Evolutionary conservation across 2,888 invertebrate species (phyloP), one percentile per base, ranked within the genome.

Genomic region (Lithosia quadra): DNA sequence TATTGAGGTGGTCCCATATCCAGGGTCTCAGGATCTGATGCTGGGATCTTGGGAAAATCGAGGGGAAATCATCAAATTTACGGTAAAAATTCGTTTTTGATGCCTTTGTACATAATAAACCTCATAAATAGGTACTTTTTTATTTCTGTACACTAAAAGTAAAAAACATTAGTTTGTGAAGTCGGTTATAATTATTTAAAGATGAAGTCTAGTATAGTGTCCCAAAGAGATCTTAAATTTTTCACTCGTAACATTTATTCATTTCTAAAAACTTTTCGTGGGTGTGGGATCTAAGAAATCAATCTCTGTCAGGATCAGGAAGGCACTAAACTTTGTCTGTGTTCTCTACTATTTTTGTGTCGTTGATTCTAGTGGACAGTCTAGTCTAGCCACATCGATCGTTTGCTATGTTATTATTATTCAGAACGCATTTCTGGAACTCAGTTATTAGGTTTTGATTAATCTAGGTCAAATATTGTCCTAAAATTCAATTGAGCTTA

Each of bases 381-480:
- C 39, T 39, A 43, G 65, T 65, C 65, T 65, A 65, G 65, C 43
- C 65, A 13, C 15, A 65, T 65, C 58, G 65, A 65, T 58, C 58
- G 22, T 9, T 43, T 18, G 39, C 15, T 0, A n/a, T 58, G n/a
- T 58, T 58, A 10, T 34, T 33, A 8, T 58, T n/a, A 58, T 18
- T 58, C 24, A 58, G n/a, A 56, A 56, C 28, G 13, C 15, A 24
- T 56, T 56, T 13, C 7, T 28, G 4, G 56, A 28, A 15, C 8
- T 15, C 56, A 7, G 56, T 56, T 15, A 5, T 15, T 22, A 56
- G 24, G 28, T 9, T 9, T 49, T 49, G 8, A n/a, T 49, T 49
- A 2, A 49, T n/a, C 0, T 49, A n/a, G 49, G 49, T n/a, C 49
- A 49, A 49, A 49, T 43, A 18, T 18, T 43, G 1, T 49, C 1